These are phyloP conservation scores for Hirudo medicinalis DNA, from an alignment of 1,140 invertebrate species.

Conservation along the genomic window DNA sequence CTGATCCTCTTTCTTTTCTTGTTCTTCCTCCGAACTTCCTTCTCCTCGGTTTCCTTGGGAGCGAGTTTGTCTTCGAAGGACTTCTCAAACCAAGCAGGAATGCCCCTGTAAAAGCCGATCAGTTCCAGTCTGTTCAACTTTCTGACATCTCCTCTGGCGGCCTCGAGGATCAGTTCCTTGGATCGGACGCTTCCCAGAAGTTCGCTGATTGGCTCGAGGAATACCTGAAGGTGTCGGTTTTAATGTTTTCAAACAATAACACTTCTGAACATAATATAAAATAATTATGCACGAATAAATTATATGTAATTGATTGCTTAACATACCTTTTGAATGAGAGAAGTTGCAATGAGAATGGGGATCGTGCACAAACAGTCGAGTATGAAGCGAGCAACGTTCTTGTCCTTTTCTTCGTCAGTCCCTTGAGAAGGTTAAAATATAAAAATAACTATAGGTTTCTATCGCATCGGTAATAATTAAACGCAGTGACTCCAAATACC, in stretches of 20 bases:
- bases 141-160: slow-evolving; percentile 23
- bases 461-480: too few relatives aligned
- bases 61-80: background rate
- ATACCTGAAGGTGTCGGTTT: slow-evolving; percentile 27
- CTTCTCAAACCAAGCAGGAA: background rate
- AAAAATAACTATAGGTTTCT: too few relatives aligned
- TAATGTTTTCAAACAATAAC: background rate
- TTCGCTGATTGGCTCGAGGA: slow-evolving; percentile 35
- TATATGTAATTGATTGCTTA: background rate
- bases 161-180: slow-evolving; percentile 28
- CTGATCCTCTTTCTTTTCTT: too few relatives aligned
- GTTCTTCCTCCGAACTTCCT: background rate
- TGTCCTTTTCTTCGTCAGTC: too few relatives aligned
- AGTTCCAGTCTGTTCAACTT: slow-evolving; percentile 1
- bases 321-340: background rate
- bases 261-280: background rate
- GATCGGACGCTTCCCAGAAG: slow-evolving; percentile 35
- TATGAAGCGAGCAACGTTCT: too few relatives aligned
- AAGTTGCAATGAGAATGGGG: background rate
- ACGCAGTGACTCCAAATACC: too few relatives aligned
- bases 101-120: background rate
- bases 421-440: too few relatives aligned
- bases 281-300: too few relatives aligned
- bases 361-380: background rate
- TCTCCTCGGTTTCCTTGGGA: background rate